phyloP scores from a whole-genome alignment of 2,888 invertebrate genomes.

The Leptothorax acervorum region DNA sequence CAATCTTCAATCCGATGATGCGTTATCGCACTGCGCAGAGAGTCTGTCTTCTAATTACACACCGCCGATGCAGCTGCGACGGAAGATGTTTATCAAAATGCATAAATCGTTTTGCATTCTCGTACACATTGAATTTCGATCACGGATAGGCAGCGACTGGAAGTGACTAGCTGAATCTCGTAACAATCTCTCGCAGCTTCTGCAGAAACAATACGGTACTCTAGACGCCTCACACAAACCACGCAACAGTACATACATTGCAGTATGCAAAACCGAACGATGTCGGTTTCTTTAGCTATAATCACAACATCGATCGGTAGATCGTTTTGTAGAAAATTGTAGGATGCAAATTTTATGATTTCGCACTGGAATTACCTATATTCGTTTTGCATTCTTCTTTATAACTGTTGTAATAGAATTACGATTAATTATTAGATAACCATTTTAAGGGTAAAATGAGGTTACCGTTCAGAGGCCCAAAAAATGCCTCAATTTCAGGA shows the following conservation, averaged over 20 bases:
- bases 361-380: not conserved
- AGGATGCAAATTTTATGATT: not conserved
- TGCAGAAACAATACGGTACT: constrained; percentile 13
- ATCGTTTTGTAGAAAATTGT: constrained; percentile 1
- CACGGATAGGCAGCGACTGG: not conserved
- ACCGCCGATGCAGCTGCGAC: not conserved
- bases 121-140: constrained; percentile 18
- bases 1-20: constrained; percentile 22
- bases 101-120: constrained; percentile 30
- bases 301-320: not conserved
- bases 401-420: not conserved
- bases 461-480: too few relatives aligned
- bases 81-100: constrained; percentile 40
- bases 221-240: not conserved
- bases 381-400: not conserved
- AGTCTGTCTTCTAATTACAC: constrained; percentile 32
- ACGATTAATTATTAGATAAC: not conserved
- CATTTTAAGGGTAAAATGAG: too few relatives aligned
- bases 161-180: constrained; percentile 6
- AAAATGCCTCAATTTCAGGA: too few relatives aligned
- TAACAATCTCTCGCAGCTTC: constrained; percentile 22
- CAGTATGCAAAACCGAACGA: constrained; percentile 28
- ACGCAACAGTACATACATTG: constrained; percentile 21
- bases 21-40: not conserved
- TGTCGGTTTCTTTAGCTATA: not conserved